Conservation (phyloP, 2,797 vertebrate genomes). For the Microchirus variegatus region DNA sequence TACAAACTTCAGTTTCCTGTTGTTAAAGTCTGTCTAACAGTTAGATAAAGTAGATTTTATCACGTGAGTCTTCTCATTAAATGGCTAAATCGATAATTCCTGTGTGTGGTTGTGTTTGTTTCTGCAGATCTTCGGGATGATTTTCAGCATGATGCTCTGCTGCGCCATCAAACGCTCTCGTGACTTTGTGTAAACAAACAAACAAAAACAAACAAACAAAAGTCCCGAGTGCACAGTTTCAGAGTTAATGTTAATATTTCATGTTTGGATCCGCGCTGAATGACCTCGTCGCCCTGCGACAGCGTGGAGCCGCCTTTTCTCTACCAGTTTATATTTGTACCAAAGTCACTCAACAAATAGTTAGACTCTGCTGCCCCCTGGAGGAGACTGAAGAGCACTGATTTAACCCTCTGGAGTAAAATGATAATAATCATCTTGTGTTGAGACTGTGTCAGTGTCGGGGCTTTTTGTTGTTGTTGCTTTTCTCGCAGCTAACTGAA, state of each 20-base stretch:
- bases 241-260: conserved; percentile 11
- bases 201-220: not conserved
- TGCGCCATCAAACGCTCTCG: conserved; percentile 90
- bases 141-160: conserved; percentile 96
- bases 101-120: not conserved
- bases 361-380: conserved; percentile 43
- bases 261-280: conserved; percentile 43
- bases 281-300: conserved; percentile 47
- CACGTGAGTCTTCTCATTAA: too few relatives aligned
- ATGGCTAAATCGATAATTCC: too few relatives aligned
- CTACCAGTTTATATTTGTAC: conserved; percentile 1
- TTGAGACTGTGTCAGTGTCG: not conserved
- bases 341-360: conserved; percentile 7
- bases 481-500: conserved; percentile 33
- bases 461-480: conserved; percentile 26
- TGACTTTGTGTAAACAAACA: conserved; percentile 83
- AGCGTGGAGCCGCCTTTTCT: conserved; percentile 23
- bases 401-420: not conserved
- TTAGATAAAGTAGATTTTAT: too few relatives aligned
- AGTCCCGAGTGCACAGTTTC: conserved; percentile 33
- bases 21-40: too few relatives aligned
- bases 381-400: conserved; percentile 8
- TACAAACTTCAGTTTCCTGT: too few relatives aligned
- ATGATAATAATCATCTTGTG: too few relatives aligned
- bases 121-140: conserved; percentile 94